Evolutionary conservation across 2,888 invertebrate genomes (phyloP), one percentile per base, ranked within the genome.

Genomic region (Allacma fusca): DNA sequence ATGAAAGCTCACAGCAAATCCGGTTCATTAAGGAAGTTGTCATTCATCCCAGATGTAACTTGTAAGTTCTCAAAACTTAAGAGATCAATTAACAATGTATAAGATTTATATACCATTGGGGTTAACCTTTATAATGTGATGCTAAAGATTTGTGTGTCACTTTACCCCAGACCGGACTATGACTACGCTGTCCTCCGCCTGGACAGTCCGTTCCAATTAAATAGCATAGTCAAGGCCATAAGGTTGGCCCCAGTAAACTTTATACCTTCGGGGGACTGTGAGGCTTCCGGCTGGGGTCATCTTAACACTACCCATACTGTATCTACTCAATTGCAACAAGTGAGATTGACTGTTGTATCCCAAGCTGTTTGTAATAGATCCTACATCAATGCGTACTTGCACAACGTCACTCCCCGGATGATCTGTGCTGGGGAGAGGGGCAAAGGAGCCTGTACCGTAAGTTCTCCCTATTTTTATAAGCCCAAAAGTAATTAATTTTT

Each of bases 391-490:
- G 50, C 50, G 4, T 50, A 19, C 50, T 19, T 50, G 19, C n/a
- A 13, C 16, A 2, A 50, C 50, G 50, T 50, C 19, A 50, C 50
- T n/a, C 9, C 50, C 1, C 5, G 50, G n/a, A 50, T 50, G 50
- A 12, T 50, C 19, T 50, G 50, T n/a, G 50, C 50, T n/a, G 50
- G 50, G 16, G 50, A 50, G 50, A 5, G 16, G 2, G 50, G 50
- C 50, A 50, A 50, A 50, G 50, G 50, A 50, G 50, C 50, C 16
- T 50, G 50, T 50, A 50, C 50, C 19, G 50, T 50, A n/a, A n/a
- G 50, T 50, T n/a, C n/a, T 50, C 2, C 13, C 16, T 50, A 50
- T 34, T 34, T 7, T 34, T 34, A 34, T 34, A 34, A 7, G 9
- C 34, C 4, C 34, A n/a, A n/a, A n/a, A n/a, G n/a, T n/a, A n/a